Evolutionary conservation across 2,113 vertebrate genomes (phyloP).

Genomic region (Dasypus novemcinctus): DNA sequence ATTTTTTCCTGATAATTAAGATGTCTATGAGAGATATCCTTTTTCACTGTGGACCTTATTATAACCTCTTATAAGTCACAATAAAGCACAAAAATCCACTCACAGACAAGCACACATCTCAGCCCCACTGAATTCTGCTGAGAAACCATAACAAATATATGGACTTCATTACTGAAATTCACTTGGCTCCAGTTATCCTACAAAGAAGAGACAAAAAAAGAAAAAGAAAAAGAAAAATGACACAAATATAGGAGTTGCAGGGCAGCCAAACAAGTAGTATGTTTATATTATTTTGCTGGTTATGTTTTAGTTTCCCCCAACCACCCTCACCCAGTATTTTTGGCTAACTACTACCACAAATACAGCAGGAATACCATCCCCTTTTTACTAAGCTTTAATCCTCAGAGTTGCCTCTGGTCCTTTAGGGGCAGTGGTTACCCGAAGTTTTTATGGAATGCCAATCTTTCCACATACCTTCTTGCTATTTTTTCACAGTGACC

Average conservation of each 20-base stretch:
- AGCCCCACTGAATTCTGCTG: background rate
- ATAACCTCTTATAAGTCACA: background rate
- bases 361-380: constrained; percentile 90
- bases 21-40: background rate
- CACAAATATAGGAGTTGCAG: background rate
- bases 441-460: constrained; percentile 88
- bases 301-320: background rate
- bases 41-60: background rate
- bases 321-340: constrained; percentile 93
- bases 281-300: background rate
- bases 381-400: constrained; percentile 92
- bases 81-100: background rate
- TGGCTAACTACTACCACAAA: constrained; percentile 94
- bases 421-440: constrained; percentile 86
- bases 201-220: background rate
- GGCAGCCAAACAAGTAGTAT: background rate
- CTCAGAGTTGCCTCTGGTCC: too few species aligned
- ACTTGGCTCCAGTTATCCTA: background rate
- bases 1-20: background rate
- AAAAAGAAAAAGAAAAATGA: background rate
- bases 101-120: background rate
- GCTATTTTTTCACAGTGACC: constrained; percentile 92
- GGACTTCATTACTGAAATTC: background rate
- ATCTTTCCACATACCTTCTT: constrained; percentile 88
- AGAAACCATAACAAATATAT: background rate